Evolutionary conservation across 2,113 vertebrate genomes (phyloP).

Genomic region (Cheilinus undulatus): DNA sequence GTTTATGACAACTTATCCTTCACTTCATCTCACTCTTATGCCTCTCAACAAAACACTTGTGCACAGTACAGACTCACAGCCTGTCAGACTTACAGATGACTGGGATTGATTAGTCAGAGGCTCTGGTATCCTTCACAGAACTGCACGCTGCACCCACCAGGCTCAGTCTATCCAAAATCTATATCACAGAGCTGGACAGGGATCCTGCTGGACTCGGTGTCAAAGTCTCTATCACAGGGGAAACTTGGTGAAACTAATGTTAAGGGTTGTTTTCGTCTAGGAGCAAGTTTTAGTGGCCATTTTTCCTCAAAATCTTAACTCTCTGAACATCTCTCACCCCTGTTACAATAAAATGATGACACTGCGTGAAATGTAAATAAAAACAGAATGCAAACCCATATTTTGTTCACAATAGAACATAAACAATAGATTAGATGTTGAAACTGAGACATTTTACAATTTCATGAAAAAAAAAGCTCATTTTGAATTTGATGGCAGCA

Average conservation of each 20-base stretch:
- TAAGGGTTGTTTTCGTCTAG: too few species aligned
- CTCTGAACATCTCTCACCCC: too few species aligned
- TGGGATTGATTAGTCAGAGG: conserved; percentile 32
- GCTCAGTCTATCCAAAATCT: conserved; percentile 30
- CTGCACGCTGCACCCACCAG: neutral
- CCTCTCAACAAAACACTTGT: neutral
- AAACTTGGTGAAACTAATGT: neutral
- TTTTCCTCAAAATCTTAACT: too few species aligned
- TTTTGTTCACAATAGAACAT: too few species aligned
- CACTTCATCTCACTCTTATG: neutral
- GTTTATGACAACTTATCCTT: neutral
- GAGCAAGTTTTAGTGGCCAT: too few species aligned
- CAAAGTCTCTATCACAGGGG: neutral
- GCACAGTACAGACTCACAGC: neutral
- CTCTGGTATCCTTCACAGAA: conserved; percentile 1
- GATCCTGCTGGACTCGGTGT: neutral
- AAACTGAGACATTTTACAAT: too few species aligned
- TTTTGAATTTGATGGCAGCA: too few species aligned
- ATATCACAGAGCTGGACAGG: neutral
- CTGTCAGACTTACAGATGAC: conserved; percentile 12
- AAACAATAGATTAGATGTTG: too few species aligned
- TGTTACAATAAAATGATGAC: too few species aligned
- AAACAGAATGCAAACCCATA: too few species aligned
- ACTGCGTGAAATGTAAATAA: too few species aligned
- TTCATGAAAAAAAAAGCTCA: too few species aligned